Base-by-base conservation (phyloP, 2,888 invertebrate species). In the Biston stratarius region DNA sequence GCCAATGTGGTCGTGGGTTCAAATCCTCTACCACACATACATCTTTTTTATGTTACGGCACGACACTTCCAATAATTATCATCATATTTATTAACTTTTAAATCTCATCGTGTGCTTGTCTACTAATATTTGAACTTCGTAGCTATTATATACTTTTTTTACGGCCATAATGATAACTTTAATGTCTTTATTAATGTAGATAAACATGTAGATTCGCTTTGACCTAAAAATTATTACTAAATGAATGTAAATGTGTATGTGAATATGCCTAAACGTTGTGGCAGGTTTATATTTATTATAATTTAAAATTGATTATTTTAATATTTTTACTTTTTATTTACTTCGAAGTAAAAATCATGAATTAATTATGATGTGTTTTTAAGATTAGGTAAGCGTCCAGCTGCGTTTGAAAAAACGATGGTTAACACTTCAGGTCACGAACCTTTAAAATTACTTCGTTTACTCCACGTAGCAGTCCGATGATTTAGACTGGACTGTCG, bases 141-240 rank as follows among this genome's bases (percentile, higher is more conserved):
- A 33, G 51, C 38, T 48, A 24, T 62, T 53, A 74, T 71, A 49
- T 40, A 49, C 57, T 69, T 70, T 67, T 66, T 69, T 74, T 73
- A 78, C 76, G 67, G 71, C 58, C 70, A 61, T 75, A 75, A 74
- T 77, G 76, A 77, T 80, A 77, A 75, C 74, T 61, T 77, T 81
- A 76, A 83, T 79, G 75, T 75, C 73, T 74, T 76, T 77, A 78
- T 79, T 79, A 79, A 79, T 76, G 74, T 69, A 63, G 64, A 73
- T 65, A 68, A 57, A 69, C 71, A 76, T 78, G 77, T 73, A 71
- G 70, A 75, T 76, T 74, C 71, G 60, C 51, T 64, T 55, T 71
- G 69, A 71, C 72, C 73, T 67, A 63, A 49, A 71, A 72, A 65
- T 70, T 71, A 66, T 52, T 58, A 65, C 66, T 73, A 73, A 74